Evolutionary conservation across 23 tunicate species (phyloP).

Genomic region (Clavelina lepadiformis): DNA sequence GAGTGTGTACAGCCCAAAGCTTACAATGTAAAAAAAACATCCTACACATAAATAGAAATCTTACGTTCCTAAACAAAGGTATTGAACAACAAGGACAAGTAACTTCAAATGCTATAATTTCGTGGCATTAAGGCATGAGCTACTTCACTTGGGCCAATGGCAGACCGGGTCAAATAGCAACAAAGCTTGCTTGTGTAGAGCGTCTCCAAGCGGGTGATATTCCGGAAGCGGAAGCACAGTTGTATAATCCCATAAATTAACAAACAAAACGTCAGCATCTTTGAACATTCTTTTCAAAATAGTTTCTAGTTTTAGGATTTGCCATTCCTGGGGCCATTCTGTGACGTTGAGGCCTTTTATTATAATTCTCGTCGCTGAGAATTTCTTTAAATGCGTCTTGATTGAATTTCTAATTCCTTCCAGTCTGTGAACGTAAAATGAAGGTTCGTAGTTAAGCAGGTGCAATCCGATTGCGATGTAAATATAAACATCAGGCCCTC

Average conservation of each 20-base stretch:
- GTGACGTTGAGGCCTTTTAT: conserved; percentile 27
- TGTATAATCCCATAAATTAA: conserved; percentile 41
- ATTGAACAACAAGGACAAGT: no score
- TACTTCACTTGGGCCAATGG: no score
- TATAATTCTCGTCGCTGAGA: conserved; percentile 20
- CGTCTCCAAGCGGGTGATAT: conserved; percentile 1
- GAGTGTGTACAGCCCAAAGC: no score
- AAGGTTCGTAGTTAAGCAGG: conserved; percentile 11
- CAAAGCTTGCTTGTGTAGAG: conserved; percentile 6
- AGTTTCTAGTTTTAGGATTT: conserved; percentile 3
- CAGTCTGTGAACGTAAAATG: conserved; percentile 16
- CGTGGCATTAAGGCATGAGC: no score
- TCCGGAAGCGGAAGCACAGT: conserved; percentile 14
- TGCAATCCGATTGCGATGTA: conserved; percentile 29
- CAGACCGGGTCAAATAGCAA: conserved; percentile 11
- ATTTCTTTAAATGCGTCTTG: neutral
- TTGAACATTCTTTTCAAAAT: conserved; percentile 3
- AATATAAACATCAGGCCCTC: conserved; percentile 28
- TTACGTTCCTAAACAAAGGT: no score
- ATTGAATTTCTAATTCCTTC: conserved; percentile 12
- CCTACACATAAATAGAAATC: no score
- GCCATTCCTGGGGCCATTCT: conserved; percentile 11
- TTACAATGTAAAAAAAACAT: no score
- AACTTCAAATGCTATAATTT: no score
- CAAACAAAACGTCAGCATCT: conserved; percentile 3